phyloP scores from a whole-genome alignment of 1,140 invertebrate genomes.

The Drosophila kohkoa region DNA sequence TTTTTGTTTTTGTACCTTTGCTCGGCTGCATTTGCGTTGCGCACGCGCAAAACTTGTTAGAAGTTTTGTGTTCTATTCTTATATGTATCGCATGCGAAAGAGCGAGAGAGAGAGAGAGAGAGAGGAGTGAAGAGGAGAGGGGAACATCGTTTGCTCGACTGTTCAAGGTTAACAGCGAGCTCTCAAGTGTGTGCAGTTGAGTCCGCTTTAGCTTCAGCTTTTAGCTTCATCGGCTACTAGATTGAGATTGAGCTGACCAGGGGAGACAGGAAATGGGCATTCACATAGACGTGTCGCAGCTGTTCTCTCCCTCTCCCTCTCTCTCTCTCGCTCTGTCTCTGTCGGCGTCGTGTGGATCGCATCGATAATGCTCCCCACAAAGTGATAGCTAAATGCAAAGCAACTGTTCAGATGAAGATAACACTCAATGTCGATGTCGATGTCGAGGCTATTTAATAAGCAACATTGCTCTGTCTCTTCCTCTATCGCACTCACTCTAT shows the following conservation, averaged over 20 bases:
- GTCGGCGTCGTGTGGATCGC: not conserved
- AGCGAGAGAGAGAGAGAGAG: not conserved
- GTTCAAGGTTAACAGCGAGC: constrained; percentile 64
- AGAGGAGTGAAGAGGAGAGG: not conserved
- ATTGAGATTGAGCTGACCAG: no score
- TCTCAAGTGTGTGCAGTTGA: constrained; percentile 39
- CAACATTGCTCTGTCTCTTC: not conserved
- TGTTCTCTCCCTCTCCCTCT: not conserved
- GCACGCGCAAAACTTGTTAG: constrained; percentile 69
- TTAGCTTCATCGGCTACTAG: constrained; percentile 3
- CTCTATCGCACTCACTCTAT: not conserved
- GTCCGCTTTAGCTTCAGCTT: constrained; percentile 8
- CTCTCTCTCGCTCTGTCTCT: not conserved
- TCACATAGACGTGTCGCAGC: constrained; percentile 4
- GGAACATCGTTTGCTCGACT: constrained; percentile 31
- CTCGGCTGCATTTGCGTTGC: constrained; percentile 54
- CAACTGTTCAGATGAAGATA: constrained; percentile 14
- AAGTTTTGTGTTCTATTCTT: constrained; percentile 55
- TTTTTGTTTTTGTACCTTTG: constrained; percentile 7
- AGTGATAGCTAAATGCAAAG: constrained; percentile 17
- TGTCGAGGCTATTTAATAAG: not conserved
- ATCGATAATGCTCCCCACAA: constrained; percentile 11
- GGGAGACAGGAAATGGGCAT: constrained; percentile 1
- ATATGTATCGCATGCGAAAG: constrained; percentile 2
- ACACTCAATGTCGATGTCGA: not conserved